Conservation (phyloP, 1,140 invertebrate species). For the Ladona fulva region DNA sequence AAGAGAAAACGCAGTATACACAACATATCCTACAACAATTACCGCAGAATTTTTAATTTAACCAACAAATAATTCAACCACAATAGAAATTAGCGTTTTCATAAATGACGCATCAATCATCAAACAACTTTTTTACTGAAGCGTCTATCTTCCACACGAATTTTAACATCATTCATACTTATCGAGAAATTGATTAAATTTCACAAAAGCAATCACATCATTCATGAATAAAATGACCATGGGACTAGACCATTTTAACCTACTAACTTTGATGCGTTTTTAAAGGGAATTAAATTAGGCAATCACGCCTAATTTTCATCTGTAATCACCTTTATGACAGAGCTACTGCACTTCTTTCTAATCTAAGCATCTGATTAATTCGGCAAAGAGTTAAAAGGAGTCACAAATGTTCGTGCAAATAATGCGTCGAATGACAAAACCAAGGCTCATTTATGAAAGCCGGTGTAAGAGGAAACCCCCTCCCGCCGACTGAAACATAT, state of each 20-base stretch:
- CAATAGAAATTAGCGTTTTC: background rate
- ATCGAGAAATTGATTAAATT: background rate
- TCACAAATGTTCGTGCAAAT: too few relatives aligned
- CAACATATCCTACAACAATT: slow-evolving; percentile 16
- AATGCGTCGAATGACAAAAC: too few relatives aligned
- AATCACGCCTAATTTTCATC: too few relatives aligned
- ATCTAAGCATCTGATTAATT: too few relatives aligned
- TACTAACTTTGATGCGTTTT: too few relatives aligned
- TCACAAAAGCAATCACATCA: background rate
- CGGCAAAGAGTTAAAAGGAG: too few relatives aligned
- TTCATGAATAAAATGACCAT: background rate
- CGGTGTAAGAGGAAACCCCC: background rate
- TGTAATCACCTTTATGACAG: too few relatives aligned
- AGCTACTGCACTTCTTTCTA: too few relatives aligned
- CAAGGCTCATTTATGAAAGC: too few relatives aligned
- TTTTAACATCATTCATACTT: background rate
- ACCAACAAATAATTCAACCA: background rate
- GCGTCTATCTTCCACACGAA: background rate
- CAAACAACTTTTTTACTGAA: background rate
- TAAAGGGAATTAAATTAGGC: too few relatives aligned
- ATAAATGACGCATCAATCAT: background rate
- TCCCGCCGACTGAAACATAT: background rate
- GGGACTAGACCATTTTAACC: too few relatives aligned
- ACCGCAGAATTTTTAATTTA: slow-evolving; percentile 10
- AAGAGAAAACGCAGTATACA: slow-evolving; percentile 21